Base-by-base conservation (phyloP, 2,888 invertebrate genomes). In the Euclidia mi region DNA sequence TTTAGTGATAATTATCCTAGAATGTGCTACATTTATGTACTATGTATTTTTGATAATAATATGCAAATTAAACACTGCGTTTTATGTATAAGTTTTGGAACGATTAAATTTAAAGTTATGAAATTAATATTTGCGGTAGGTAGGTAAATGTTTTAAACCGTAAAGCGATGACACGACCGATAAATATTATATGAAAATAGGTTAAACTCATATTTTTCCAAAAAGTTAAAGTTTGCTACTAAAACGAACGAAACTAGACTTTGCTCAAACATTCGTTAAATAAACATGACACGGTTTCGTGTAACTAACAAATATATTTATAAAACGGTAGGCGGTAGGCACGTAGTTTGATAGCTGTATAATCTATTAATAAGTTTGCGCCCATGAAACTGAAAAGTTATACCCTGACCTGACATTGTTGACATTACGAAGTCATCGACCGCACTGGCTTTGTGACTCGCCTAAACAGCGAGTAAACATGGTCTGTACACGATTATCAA, bases 1-100 rank as follows among this genome's bases (percentile, higher is more conserved):
- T 85, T 84, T 82, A 84, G 79, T 82, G 78, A 85, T 84, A 87
- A 89, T 90, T 88, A 88, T 82, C 84, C 79, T 72, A 76, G 78
- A 78, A 75, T 78, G 66, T 63, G 75, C 69, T 71, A 79, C 77
- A 82, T 76, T 77, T 77, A 71, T 57, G 71, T 64, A 69, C 71
- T 68, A 68, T 79, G 7, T 25, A 25, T 25, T 55, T 53, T 41
- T n/a, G n/a, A n/a, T n/a, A n/a, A n/a, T n/a, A 15, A 46, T 12
- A 45, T 25, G 31, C 12, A n/a, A 10, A 29, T 17, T 34, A 7
- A 35, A 38, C 10, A 9, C 12, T 4, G 14, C 7, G 20, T 7
- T 25, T 4, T 4, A 25, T 1, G 20, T 7, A 25, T 25, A 1
- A 25, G 4, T 25, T 25, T 1, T 1, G 20, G 7, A 25, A 3